Evolutionary conservation across 2,113 vertebrate genomes (phyloP).

Genomic region (Actinemys pallida): DNA sequence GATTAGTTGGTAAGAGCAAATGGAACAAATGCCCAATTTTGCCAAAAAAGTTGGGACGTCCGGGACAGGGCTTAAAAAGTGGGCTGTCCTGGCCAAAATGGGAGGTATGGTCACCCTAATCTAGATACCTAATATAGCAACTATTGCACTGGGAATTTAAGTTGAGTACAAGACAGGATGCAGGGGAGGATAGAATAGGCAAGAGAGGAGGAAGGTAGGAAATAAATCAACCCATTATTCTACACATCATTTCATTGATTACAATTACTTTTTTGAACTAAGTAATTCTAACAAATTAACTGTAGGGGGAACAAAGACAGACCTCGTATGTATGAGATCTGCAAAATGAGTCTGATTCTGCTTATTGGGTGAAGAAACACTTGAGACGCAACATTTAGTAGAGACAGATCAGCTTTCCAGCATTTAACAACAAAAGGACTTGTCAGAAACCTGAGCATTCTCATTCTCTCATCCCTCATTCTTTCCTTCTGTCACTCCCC

Average conservation of each 20-base stretch:
- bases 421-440: neutral
- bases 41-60: neutral
- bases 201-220: neutral
- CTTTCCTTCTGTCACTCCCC: neutral
- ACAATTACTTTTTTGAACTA: constrained; percentile 36
- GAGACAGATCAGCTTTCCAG: constrained; percentile 7
- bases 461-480: neutral
- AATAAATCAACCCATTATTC: constrained; percentile 30
- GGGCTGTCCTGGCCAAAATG: neutral
- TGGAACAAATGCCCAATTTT: no score
- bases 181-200: neutral
- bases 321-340: constrained; percentile 18
- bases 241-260: constrained; percentile 14
- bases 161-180: neutral
- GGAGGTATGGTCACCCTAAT: neutral
- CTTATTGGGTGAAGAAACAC: neutral
- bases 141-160: neutral
- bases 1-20: neutral
- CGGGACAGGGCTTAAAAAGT: neutral
- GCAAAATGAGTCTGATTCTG: neutral
- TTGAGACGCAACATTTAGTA: neutral
- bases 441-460: constrained; percentile 1
- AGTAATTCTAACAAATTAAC: constrained; percentile 5
- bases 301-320: constrained; percentile 1
- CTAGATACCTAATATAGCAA: neutral